phyloP scores from a whole-genome alignment of 2,113 vertebrate genomes.

The Chascanopsetta lugubris region DNA sequence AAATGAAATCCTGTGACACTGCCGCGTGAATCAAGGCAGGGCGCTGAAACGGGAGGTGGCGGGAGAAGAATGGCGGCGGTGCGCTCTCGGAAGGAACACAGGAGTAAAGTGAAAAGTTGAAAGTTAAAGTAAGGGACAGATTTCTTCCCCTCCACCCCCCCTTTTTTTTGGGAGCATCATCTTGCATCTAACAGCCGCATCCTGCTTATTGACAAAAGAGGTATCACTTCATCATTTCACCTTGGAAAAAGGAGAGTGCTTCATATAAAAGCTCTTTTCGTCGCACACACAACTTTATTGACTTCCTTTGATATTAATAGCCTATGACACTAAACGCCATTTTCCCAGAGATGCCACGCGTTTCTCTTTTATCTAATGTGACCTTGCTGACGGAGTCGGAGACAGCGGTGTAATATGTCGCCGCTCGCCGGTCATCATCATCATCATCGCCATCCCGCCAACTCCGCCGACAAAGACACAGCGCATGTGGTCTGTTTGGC shows the following conservation, averaged over 20 bases:
- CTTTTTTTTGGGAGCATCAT: conserved; percentile 17
- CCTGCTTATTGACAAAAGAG: conserved; percentile 43
- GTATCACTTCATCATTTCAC: conserved; percentile 55
- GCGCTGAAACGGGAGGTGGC: conserved; percentile 34
- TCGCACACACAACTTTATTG: conserved; percentile 38
- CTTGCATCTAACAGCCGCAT: conserved; percentile 27
- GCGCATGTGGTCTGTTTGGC: conserved; percentile 6
- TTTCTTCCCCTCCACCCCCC: no score
- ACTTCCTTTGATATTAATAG: conserved; percentile 69
- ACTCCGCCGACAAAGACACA: conserved; percentile 22
- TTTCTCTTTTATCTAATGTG: conserved; percentile 32
- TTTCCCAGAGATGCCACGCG: conserved; percentile 28
- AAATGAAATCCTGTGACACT: conserved; percentile 68
- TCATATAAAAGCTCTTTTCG: conserved; percentile 34
- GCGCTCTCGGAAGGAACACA: conserved; percentile 28
- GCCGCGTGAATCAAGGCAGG: conserved; percentile 69
- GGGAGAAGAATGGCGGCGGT: conserved; percentile 40
- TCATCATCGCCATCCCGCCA: no score
- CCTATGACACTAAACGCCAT: conserved; percentile 50
- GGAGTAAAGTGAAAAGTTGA: conserved; percentile 49
- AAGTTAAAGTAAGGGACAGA: neutral
- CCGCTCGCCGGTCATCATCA: conserved; percentile 33
- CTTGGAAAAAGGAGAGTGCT: conserved; percentile 47
- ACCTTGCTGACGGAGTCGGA: conserved; percentile 53
- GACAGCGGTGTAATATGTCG: conserved; percentile 40